These are phyloP conservation scores for Sciurus carolinensis DNA, from an alignment of 2,797 vertebrate species.

Conservation along the genomic window DNA sequence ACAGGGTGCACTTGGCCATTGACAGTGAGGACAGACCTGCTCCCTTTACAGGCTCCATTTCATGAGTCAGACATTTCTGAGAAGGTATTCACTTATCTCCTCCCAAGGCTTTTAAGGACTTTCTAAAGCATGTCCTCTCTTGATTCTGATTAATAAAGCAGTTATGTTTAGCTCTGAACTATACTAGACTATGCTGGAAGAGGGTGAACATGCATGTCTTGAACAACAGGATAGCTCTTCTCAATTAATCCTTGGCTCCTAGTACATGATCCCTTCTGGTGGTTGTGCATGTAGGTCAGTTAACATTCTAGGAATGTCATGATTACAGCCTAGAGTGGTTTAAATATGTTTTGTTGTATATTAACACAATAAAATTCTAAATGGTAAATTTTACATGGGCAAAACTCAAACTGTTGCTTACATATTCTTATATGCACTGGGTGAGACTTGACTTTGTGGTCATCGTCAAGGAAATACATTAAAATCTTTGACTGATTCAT, in stretches of 20 bases:
- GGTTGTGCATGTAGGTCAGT: neutral
- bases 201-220: neutral
- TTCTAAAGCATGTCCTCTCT: neutral
- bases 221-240: neutral
- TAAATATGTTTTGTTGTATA: neutral
- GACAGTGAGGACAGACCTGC: neutral
- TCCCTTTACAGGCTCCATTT: neutral
- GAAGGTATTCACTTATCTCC: neutral
- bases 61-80: neutral
- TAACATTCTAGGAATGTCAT: neutral
- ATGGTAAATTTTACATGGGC: neutral
- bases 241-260: neutral
- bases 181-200: neutral
- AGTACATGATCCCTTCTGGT: neutral
- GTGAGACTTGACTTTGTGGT: neutral
- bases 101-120: neutral
- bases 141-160: neutral
- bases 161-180: neutral
- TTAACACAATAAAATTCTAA: neutral
- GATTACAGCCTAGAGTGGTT: neutral
- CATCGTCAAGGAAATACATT: neutral
- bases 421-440: neutral
- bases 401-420: neutral
- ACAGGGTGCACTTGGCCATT: neutral
- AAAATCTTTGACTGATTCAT: neutral